Evolutionary conservation across 2,888 invertebrate species (phyloP).

Genomic region (Aleiodes testaceus): DNA sequence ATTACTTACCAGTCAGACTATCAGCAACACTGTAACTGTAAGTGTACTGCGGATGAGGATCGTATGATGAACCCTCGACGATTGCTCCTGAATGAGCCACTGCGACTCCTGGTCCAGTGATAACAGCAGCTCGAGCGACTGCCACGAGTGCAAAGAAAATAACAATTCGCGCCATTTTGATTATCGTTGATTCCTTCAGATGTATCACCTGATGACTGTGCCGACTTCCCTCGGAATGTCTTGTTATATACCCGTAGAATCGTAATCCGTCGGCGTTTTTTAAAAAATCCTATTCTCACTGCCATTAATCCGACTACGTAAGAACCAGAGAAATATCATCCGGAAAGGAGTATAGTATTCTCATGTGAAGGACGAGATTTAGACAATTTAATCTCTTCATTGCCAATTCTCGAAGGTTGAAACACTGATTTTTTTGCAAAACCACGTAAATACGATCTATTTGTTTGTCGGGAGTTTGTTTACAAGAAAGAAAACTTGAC

Average conservation of each 20-base stretch:
- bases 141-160: constrained; percentile 58
- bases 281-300: constrained; percentile 39
- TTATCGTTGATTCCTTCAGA: constrained; percentile 39
- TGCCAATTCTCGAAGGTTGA: neutral
- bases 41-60: constrained; percentile 67
- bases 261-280: constrained; percentile 50
- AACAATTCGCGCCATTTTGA: constrained; percentile 61
- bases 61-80: constrained; percentile 59
- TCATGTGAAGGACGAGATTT: constrained; percentile 30
- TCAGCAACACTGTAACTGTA: constrained; percentile 69
- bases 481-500: neutral
- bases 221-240: constrained; percentile 42
- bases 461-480: constrained; percentile 28
- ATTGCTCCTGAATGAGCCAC: constrained; percentile 58
- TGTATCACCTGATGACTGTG: constrained; percentile 50
- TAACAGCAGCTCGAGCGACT: constrained; percentile 59
- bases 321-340: constrained; percentile 39
- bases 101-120: constrained; percentile 59
- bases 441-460: constrained; percentile 25
- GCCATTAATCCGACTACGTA: constrained; percentile 48
- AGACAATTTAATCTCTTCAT: constrained; percentile 39
- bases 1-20: constrained; percentile 63
- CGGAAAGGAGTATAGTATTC: constrained; percentile 24
- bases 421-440: constrained; percentile 19
- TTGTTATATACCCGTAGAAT: constrained; percentile 58